Base-by-base conservation (phyloP, 2,888 invertebrate genomes). In the Heliconius ethilla region DNA sequence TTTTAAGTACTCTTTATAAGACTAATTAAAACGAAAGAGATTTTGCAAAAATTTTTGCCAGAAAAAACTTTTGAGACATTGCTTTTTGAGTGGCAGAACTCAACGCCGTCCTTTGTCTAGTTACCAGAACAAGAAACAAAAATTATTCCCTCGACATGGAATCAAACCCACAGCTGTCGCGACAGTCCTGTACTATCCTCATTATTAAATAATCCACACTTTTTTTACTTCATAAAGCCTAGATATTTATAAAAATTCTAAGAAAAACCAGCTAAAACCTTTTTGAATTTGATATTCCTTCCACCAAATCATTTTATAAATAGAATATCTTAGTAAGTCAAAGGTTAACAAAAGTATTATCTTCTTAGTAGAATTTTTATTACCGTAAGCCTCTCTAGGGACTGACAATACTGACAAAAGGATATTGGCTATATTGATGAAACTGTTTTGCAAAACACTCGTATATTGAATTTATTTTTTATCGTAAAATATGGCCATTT, bases 331-430 rank as follows among this genome's bases (percentile, higher is more conserved):
- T 37, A 67, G 33, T 67, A 67, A 5, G n/a, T 67, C 37, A 37
- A 67, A 67, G 66, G 66, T 67, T 67, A 67, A 33, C 66, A 66
- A n/a, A 37, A 37, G 37, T 67, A n/a, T 67, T 67, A 67, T 67
- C 37, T 67, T 67, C 66, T 67, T 67, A 67, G 66, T 67, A n/a
- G 66, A 67, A 18, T 67, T 67, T 67, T 67, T 67, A 67, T 67
- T 67, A 37, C 22, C 11, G 33, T 15, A 66, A 66, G 22, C 18
- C 11, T 5, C 37, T 22, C 11, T 67, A 6, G 66, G 22, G 37
- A 67, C 37, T 37, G 37, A 67, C 22, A 10, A n/a, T 67, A 67
- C 37, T 22, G 66, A 37, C 37, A 67, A n/a, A 59, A 11, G 10
- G 33, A 67, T 37, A 66, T 66, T 33, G 33, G 6, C 2, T 27